A percentile compares a stretch with the other conserved stretches of the same genome.
Conservation (phyloP, 1,140 invertebrate species). For the Telenomus remus region DNA sequence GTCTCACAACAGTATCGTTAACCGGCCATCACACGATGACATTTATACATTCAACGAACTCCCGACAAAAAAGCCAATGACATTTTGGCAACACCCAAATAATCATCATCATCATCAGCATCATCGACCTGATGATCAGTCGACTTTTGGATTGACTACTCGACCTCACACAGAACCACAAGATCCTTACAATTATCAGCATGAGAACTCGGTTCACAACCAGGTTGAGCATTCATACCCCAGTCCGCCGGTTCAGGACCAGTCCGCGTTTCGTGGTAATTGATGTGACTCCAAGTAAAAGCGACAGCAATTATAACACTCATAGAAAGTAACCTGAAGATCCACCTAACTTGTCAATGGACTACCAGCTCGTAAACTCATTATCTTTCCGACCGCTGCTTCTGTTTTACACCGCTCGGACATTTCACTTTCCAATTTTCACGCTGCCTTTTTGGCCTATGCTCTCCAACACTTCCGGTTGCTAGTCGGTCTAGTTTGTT, state of each 20-base stretch:
- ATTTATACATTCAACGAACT: constrained; percentile 45
- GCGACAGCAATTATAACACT: constrained; percentile 28
- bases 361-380: constrained; percentile 21
- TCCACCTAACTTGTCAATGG: constrained; percentile 9
- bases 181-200: constrained; percentile 51
- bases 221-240: constrained; percentile 52
- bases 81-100: constrained; percentile 47
- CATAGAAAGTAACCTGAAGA: constrained; percentile 24
- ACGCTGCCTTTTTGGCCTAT: background rate
- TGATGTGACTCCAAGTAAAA: constrained; percentile 35
- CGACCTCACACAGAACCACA: constrained; percentile 48
- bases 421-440: constrained; percentile 31
- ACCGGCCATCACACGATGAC: constrained; percentile 68
- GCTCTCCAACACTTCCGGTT: background rate
- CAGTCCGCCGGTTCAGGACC: constrained; percentile 60
- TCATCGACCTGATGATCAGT: constrained; percentile 55
- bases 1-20: constrained; percentile 51
- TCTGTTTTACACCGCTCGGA: constrained; percentile 16
- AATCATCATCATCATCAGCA: constrained; percentile 48
- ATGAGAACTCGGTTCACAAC: constrained; percentile 52
- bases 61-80: constrained; percentile 44
- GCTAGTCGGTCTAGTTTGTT: background rate
- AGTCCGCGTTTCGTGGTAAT: constrained; percentile 72
- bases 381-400: constrained; percentile 11
- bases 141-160: constrained; percentile 54